Evolutionary conservation across 2,888 invertebrate species (phyloP), one percentile per base, ranked within the genome.

Genomic region (Drosophila paramelanica): DNA sequence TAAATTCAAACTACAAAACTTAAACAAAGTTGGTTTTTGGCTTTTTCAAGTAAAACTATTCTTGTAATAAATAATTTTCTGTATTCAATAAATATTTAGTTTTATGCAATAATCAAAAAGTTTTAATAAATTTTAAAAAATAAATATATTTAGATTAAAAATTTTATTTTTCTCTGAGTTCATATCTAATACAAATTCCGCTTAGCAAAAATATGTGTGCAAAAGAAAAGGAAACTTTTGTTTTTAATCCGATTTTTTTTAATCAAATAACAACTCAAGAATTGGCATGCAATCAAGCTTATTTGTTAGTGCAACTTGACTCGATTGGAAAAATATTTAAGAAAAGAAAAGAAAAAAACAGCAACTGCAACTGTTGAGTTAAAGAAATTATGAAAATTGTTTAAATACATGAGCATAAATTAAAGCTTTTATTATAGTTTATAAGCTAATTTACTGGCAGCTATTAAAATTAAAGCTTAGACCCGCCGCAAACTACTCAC

Each of bases 401-500:
- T 36, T 36, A 36, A 36, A 36, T 13, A 36, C 36, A 36, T 36
- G 36, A 36, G 36, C 36, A 36, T 5, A 36, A 36, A 36, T 11
- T 36, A 13, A 71, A 71, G 71, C 71, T 51, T 38, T 31, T 38
- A 41, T 45, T 31, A 6, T 47, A 6, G 17, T 42, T 41, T 31
- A 33, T 57, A 42, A 51, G 8, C 17, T 23, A 10, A 31, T 38
- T 60, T 36, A 58, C 57, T 43, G 42, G 43, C 67, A 72, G 67
- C 77, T 46, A 39, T 64, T 58, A 39, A 65, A 72, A 46, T 38
- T 41, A 62, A 49, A 46, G 46, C 58, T 59, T 38, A 67, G 58
- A 66, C 66, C 76, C 66, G 61, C 43, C 56, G 45, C 55, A 67
- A 67, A 67, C 90, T 91, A 91, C 91, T 91, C 91, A 91, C 91